Conservation (phyloP, 2,797 vertebrate genomes). For the Acomys russatus region DNA sequence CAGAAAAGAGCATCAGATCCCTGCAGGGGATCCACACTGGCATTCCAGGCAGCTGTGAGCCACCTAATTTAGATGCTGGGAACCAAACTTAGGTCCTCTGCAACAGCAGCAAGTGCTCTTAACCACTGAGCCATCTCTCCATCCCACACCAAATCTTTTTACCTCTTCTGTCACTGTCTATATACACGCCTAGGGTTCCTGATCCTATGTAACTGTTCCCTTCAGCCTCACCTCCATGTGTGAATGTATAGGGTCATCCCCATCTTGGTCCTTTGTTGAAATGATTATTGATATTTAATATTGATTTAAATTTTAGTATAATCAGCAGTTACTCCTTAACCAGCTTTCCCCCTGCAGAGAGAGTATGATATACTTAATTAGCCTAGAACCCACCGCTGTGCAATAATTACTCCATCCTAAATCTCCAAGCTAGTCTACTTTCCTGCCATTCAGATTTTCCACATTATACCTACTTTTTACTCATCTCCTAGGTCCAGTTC, state of each 20-base stretch:
- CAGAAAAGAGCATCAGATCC: background rate
- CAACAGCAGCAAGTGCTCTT: background rate
- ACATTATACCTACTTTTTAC: too few relatives aligned
- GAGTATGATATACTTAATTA: too few relatives aligned
- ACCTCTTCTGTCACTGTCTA: background rate
- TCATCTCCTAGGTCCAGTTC: too few relatives aligned
- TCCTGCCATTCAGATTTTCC: too few relatives aligned
- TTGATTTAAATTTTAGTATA: too few relatives aligned
- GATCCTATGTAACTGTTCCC: background rate
- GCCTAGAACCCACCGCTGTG: too few relatives aligned
- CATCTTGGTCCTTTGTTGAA: background rate
- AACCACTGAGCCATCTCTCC: background rate
- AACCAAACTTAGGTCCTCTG: background rate
- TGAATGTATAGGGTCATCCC: accelerated
- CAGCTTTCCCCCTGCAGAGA: too few relatives aligned
- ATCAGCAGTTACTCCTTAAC: too few relatives aligned
- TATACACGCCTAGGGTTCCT: background rate
- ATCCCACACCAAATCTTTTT: background rate
- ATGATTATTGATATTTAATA: too few relatives aligned
- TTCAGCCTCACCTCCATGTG: background rate
- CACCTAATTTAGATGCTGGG: background rate
- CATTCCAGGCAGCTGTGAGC: background rate
- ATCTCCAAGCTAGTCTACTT: too few relatives aligned
- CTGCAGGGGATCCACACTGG: background rate
- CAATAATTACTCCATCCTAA: too few relatives aligned